A percentile compares a stretch with the other conserved stretches of the same genome.
Conservation (phyloP, 2,797 vertebrate genomes). For the Amniataba percoides region DNA sequence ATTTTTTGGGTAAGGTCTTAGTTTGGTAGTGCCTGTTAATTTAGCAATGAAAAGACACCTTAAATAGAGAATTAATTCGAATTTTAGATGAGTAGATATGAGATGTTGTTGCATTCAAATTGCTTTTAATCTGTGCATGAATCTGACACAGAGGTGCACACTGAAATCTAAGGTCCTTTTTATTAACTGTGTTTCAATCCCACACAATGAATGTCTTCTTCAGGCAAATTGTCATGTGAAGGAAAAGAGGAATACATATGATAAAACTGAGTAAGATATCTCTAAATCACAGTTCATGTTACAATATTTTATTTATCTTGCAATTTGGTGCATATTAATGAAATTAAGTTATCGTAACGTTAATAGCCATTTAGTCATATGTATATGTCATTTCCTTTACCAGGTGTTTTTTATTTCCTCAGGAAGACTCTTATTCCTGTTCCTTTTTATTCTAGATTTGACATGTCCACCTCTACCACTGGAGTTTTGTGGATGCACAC, state of each 20-base stretch:
- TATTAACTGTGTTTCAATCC: constrained; percentile 1
- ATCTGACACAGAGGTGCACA: neutral
- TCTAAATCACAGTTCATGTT: neutral
- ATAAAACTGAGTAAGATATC: neutral
- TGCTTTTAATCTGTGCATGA: neutral
- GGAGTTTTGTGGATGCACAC: neutral
- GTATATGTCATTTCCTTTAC: neutral
- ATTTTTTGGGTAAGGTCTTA: neutral
- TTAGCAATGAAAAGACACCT: neutral
- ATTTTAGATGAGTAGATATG: too few relatives aligned
- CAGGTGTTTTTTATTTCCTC: neutral
- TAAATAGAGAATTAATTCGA: too few relatives aligned
- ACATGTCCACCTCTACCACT: neutral
- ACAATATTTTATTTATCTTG: neutral
- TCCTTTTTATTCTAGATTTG: neutral
- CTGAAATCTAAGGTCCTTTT: constrained; percentile 3
- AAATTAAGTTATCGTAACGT: neutral
- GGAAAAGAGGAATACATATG: neutral
- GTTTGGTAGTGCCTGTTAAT: neutral
- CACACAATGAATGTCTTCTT: neutral
- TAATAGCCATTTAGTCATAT: neutral
- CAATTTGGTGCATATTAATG: neutral
- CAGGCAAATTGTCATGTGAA: neutral
- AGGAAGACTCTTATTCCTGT: neutral
- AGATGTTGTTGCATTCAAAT: too few relatives aligned